Evolutionary conservation across 2,888 invertebrate genomes (phyloP).

Genomic region (Drosophila ezoana): DNA sequence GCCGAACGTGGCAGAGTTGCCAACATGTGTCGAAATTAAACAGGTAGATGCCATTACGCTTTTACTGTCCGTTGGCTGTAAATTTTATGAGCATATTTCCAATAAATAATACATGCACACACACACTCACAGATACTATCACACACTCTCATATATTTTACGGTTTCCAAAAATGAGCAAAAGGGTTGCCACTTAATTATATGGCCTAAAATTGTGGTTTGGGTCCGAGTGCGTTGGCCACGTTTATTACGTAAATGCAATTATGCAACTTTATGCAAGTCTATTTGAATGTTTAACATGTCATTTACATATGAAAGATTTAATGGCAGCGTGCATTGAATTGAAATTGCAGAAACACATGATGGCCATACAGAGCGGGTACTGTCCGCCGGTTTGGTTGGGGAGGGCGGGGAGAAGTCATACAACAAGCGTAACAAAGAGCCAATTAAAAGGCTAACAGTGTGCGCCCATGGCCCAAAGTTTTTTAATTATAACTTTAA

Average conservation of each 20-base stretch:
- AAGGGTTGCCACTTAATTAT: constrained; percentile 50
- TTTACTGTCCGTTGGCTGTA: constrained; percentile 33
- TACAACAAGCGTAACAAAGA: constrained; percentile 57
- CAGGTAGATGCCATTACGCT: constrained; percentile 49
- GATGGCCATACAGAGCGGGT: neutral
- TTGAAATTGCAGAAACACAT: constrained; percentile 51
- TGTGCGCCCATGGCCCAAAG: constrained; percentile 56
- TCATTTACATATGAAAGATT: constrained; percentile 76
- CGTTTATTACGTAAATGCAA: constrained; percentile 69
- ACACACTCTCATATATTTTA: constrained; percentile 3
- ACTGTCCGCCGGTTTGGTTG: too few species aligned
- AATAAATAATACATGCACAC: constrained; percentile 63
- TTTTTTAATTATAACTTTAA: constrained; percentile 78
- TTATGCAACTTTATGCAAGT: constrained; percentile 76
- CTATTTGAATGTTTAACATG: constrained; percentile 76
- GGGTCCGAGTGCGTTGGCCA: constrained; percentile 11
- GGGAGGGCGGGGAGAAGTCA: neutral
- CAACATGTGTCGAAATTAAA: constrained; percentile 51
- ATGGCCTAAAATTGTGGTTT: constrained; percentile 6
- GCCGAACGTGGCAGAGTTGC: constrained; percentile 10
- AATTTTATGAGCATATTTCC: constrained; percentile 65
- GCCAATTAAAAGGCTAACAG: constrained; percentile 77
- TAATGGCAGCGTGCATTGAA: constrained; percentile 64
- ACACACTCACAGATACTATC: neutral
- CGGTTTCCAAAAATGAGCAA: constrained; percentile 28